Percentiles rank a stretch among this genome's conserved stretches.
Evolutionary conservation across 2,888 invertebrate genomes (phyloP).

Genomic region (Pachycephus smyrnensis): DNA sequence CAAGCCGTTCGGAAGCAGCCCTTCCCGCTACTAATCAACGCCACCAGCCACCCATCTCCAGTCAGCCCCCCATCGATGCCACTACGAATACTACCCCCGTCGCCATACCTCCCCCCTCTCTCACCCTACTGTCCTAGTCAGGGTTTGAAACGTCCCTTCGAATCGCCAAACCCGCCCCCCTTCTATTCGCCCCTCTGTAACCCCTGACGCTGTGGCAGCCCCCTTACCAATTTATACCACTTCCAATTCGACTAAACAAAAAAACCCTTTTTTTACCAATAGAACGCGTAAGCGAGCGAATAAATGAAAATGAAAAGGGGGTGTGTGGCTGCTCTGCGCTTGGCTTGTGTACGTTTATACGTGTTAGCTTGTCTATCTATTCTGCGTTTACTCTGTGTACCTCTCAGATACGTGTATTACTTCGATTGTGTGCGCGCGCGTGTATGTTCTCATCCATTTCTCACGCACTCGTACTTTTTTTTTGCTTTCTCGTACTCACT

Average conservation of each 20-base stretch:
- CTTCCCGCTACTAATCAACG: constrained; percentile 34
- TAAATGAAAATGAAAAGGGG: constrained; percentile 44
- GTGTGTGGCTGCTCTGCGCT: background rate
- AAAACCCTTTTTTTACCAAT: constrained; percentile 36
- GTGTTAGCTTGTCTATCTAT: background rate
- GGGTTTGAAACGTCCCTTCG: background rate
- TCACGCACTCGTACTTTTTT: background rate
- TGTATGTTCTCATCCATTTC: constrained; percentile 11
- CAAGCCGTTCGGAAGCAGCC: constrained; percentile 11
- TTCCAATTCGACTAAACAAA: constrained; percentile 50
- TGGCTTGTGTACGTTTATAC: background rate
- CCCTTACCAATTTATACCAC: constrained; percentile 47
- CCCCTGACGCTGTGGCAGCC: constrained; percentile 7
- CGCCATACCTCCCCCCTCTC: constrained; percentile 10
- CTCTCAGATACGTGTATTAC: background rate
- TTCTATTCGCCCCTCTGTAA: constrained; percentile 1
- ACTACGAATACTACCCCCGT: constrained; percentile 31
- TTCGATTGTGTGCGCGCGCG: constrained; percentile 12
- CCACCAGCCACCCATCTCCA: constrained; percentile 5
- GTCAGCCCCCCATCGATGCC: constrained; percentile 13
- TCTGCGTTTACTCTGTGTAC: background rate
- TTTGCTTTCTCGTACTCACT: background rate
- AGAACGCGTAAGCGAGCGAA: constrained; percentile 44
- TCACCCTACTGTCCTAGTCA: constrained; percentile 7
- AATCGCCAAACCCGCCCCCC: too few relatives aligned